phyloP scores from a whole-genome alignment of 2,888 invertebrate species.

The Podabrus alpinus region DNA sequence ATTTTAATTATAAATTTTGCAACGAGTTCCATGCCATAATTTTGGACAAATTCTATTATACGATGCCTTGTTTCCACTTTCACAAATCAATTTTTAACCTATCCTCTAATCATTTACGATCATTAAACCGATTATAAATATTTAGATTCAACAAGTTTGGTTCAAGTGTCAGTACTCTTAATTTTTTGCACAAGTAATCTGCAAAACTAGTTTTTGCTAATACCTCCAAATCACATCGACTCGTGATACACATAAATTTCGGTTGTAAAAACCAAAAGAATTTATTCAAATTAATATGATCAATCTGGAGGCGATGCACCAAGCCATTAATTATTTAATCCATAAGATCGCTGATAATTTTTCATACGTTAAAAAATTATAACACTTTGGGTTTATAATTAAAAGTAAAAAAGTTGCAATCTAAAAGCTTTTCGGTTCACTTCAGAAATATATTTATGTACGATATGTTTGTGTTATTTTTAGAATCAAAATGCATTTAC shows the following conservation, averaged over 20 bases:
- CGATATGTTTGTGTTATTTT: neutral
- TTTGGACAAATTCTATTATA: neutral
- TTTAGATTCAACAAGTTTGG: neutral
- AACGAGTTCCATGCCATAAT: neutral
- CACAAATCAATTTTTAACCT: neutral
- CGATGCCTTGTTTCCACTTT: neutral
- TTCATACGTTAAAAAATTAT: neutral
- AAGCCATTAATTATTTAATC: neutral
- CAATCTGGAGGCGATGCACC: neutral
- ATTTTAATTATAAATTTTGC: neutral
- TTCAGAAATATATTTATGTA: neutral
- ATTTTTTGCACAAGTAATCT: neutral
- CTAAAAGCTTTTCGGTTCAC: neutral
- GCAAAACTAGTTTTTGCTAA: neutral
- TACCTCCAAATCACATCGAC: neutral
- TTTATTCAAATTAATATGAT: neutral
- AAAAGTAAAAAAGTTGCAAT: neutral
- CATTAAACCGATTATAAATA: neutral
- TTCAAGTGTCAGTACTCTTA: neutral
- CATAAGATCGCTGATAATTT: neutral
- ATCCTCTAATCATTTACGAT: neutral
- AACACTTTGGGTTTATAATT: neutral
- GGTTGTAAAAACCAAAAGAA: neutral
- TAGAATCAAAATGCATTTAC: neutral
- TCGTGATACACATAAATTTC: neutral